Conservation (phyloP, 2,888 invertebrate genomes). For the Drosophila mettleri region DNA sequence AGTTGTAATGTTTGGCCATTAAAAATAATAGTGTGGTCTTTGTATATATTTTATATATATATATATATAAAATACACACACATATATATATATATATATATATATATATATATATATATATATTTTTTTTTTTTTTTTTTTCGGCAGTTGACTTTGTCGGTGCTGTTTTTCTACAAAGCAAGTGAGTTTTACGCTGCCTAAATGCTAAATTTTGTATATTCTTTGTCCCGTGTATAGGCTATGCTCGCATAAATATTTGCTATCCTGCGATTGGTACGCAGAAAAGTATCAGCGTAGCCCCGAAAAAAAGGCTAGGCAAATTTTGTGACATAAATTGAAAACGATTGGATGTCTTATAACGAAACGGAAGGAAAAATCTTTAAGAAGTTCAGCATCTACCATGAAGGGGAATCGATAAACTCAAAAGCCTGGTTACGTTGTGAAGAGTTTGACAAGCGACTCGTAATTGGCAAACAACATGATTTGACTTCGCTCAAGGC, state of each 20-base stretch:
- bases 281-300: neutral
- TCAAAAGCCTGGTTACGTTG: neutral
- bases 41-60: slow-evolving; percentile 41
- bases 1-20: slow-evolving; percentile 77
- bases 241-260: neutral
- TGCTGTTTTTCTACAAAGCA: slow-evolving; percentile 31
- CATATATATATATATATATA: slow-evolving; percentile 17
- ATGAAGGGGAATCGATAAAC: neutral
- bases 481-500: slow-evolving; percentile 37
- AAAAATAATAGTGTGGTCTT: slow-evolving; percentile 79
- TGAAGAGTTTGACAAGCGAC: slow-evolving; percentile 39
- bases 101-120: slow-evolving; percentile 6
- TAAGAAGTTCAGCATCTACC: no score
- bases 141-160: slow-evolving; percentile 20
- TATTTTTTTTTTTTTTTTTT: slow-evolving; percentile 5
- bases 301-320: neutral
- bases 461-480: slow-evolving; percentile 47
- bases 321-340: no score
- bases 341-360: neutral
- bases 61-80: slow-evolving; percentile 21
- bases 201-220: slow-evolving; percentile 23
- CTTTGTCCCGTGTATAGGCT: slow-evolving; percentile 26
- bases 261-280: neutral
- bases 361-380: no score
- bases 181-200: slow-evolving; percentile 23